Base-by-base conservation (phyloP, 1,140 invertebrate species). In the Zaprionus inermis region DNA sequence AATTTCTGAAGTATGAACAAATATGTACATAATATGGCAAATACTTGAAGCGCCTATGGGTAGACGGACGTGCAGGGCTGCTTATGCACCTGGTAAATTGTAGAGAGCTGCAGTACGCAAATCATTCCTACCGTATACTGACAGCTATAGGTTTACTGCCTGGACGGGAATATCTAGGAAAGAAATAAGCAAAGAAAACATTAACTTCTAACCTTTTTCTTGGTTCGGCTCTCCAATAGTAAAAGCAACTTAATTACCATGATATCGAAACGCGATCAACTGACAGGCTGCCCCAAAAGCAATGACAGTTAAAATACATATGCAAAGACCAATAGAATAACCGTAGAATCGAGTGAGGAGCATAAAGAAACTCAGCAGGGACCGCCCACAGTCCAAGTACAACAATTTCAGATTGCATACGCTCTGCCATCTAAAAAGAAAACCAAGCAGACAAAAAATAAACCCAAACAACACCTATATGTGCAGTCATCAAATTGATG, bases 401-500 rank as follows among this genome's bases (percentile, higher is more conserved):
- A 73, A 41, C 28, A 56, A 70, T 70, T 64, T 55, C 11, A 56
- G 36, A 34, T 66, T 38, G 24, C 54, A 55, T 54, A 32, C 30
- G 46, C 30, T 70, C 7, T 49, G 22, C 46, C 18, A 51, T 4
- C 14, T 12, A 52, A 12, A 52, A 12, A 52, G 1, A 52, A 14
- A 22, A 28, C 1, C 10, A 28, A 4, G n/a, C 30, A 2, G 22
- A 16, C 30, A 52, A 9, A 32, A 6, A 32, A 10, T 9, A 32
- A 32, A 5, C 30, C 4, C 7, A 32, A 32, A 32, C 24, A 28
- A 28, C n/a, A 54, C 20, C 52, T 54, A 70, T 46, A 57, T 70
- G 72, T 38, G 18, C 18, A 78, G 63, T 61, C 80, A 81, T 89
- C 84, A 89, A 89, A 84, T 85, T 89, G 85, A 89, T 89, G 84